Base-by-base conservation (phyloP, 2,888 invertebrate genomes). In the Silvanus unidentatus region DNA sequence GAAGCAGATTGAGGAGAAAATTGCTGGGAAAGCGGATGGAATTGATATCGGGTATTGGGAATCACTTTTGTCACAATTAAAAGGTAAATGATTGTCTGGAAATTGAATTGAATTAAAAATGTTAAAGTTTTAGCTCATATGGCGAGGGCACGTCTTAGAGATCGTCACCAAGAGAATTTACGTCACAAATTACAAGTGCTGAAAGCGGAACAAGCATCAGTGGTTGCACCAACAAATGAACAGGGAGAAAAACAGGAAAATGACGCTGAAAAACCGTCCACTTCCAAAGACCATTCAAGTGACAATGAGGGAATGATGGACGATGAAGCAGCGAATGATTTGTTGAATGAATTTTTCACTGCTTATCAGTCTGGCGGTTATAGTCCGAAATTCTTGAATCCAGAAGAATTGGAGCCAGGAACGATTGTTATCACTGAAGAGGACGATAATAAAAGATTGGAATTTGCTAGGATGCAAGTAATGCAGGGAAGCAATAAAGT, bases 31-130 rank as follows among this genome's bases (percentile, higher is more conserved):
- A 50, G 82, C 82, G 36, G 94, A 91, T 72, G 95, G 94, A 11
- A 85, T 96, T 37, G 98, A 98, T 74, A 87, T 97, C 51, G 92
- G 93, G 37, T 99, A 97, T 73, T 99, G 98, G 98, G 98, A 99
- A 75, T 91, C 92, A 39, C 73, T 99, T 52, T 76, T 96, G 28
- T 91, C 91, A n/a, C 94, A 96, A 69, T 76, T 99, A 8, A 94
- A 93, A 75, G 82, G 82, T 81, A 69, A 35, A 11, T 8, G 11
- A 35, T 12, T 9, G n/a, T 35, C 11, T 35, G 8, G 11, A 8
- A 10, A 12, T 35, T 6, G 41, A 16, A 10, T 42, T 12, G n/a
- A 6, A 35, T 35, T 35, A 35, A 10, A 35, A 10, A 12, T 35
- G 9, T 35, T n/a, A n/a, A n/a, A 8, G 12, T 35, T 35, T 8